phyloP scores from a whole-genome alignment of 2,113 vertebrate species.

The Apteryx mantelli region DNA sequence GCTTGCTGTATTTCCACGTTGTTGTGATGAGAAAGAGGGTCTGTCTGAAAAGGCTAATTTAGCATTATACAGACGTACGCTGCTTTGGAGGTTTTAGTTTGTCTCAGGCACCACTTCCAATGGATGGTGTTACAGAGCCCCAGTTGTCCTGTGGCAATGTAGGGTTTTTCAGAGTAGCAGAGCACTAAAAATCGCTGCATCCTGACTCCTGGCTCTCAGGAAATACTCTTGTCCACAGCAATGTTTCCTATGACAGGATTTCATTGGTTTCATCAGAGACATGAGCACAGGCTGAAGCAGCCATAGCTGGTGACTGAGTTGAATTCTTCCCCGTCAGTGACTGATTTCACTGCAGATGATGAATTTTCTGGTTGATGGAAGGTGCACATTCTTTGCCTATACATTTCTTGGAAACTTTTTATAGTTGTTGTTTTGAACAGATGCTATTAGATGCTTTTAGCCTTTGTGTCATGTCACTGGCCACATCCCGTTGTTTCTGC shows the following conservation, averaged over 20 bases:
- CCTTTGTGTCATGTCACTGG: background rate
- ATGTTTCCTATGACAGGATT: background rate
- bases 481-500: background rate
- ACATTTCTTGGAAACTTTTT: background rate
- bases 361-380: background rate
- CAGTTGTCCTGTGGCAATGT: background rate
- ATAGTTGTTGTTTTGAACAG: accelerated
- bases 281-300: background rate
- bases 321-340: background rate
- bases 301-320: background rate
- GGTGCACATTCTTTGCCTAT: accelerated
- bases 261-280: background rate
- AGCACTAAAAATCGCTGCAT: background rate
- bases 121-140: too few relatives aligned
- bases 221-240: background rate
- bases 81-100: background rate
- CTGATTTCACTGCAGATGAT: background rate
- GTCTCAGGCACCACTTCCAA: too few relatives aligned
- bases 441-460: background rate
- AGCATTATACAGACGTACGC: too few relatives aligned
- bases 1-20: background rate
- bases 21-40: background rate
- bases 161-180: background rate
- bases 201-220: background rate
- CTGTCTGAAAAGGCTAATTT: background rate